Conservation (phyloP, 1,140 invertebrate species). For the Pentalonia nigronervosa region DNA sequence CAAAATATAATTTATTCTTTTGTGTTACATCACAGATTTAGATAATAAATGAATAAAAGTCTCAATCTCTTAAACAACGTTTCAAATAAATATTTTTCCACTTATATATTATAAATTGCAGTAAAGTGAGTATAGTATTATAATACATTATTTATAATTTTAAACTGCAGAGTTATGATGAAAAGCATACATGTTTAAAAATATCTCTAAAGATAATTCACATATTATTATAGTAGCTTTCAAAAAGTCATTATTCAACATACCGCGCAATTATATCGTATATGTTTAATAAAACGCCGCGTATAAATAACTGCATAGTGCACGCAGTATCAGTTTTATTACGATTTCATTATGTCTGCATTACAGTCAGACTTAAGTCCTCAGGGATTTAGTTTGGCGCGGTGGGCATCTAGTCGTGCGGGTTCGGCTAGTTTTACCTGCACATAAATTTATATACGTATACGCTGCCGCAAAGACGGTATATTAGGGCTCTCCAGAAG, state of each 20-base stretch:
- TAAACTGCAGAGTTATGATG: background rate
- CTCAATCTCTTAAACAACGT: background rate
- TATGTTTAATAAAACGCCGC: background rate
- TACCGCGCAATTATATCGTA: no score
- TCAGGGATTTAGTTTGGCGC: no score
- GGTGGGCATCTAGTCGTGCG: no score
- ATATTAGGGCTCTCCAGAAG: no score
- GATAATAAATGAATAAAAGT: slow-evolving; percentile 18
- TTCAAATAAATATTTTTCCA: background rate
- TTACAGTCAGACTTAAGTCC: no score
- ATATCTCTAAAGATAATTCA: background rate
- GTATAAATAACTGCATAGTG: no score
- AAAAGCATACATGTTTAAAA: no score
- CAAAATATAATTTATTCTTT: background rate
- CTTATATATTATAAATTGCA: background rate
- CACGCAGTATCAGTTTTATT: no score
- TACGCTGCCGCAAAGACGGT: background rate
- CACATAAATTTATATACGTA: background rate
- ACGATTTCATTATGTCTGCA: no score
- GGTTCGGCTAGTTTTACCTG: no score
- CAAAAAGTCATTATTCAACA: no score
- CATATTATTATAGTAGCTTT: background rate
- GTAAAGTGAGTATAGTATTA: background rate
- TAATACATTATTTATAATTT: background rate
- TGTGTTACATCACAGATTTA: slow-evolving; percentile 10